Percentiles rank a stretch among this genome's conserved stretches.
phyloP scores from a whole-genome alignment of 2,797 vertebrate genomes.

The Oceanodroma leucorhoa region DNA sequence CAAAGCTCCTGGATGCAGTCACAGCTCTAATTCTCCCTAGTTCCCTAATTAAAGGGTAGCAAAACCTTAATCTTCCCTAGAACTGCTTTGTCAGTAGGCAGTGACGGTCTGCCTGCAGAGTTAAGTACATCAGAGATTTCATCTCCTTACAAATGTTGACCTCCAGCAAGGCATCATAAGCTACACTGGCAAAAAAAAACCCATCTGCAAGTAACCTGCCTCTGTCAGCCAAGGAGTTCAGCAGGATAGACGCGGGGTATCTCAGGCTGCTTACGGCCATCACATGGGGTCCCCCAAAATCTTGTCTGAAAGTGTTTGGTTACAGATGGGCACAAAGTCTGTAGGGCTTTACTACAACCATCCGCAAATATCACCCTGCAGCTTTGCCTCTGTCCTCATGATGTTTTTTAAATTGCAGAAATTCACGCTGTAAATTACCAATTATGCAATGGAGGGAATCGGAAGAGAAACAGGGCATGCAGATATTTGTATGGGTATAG shows the following conservation, averaged over 20 bases:
- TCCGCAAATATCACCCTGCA: neutral
- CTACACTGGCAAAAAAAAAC: neutral
- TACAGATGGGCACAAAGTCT: neutral
- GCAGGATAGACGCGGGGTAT: neutral
- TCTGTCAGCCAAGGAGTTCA: neutral
- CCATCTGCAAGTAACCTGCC: neutral
- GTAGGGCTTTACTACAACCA: neutral
- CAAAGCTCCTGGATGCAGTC: neutral
- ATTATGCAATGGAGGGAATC: neutral
- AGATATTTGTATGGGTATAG: neutral
- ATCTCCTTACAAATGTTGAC: neutral
- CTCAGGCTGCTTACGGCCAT: neutral
- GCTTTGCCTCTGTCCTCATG: neutral
- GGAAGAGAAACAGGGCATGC: neutral
- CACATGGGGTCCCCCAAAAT: neutral
- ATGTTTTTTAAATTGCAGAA: neutral
- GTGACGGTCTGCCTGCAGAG: neutral
- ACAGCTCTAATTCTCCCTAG: neutral
- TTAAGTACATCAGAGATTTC: constrained; percentile 28
- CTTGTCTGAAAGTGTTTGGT: neutral
- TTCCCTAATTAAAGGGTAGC: constrained; percentile 28
- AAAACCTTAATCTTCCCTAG: constrained; percentile 20
- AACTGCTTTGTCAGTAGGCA: constrained; percentile 34
- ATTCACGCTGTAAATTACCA: neutral
- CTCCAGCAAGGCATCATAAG: neutral